Conservation (phyloP, 1,140 invertebrate genomes). For the Lethrus apterus region DNA sequence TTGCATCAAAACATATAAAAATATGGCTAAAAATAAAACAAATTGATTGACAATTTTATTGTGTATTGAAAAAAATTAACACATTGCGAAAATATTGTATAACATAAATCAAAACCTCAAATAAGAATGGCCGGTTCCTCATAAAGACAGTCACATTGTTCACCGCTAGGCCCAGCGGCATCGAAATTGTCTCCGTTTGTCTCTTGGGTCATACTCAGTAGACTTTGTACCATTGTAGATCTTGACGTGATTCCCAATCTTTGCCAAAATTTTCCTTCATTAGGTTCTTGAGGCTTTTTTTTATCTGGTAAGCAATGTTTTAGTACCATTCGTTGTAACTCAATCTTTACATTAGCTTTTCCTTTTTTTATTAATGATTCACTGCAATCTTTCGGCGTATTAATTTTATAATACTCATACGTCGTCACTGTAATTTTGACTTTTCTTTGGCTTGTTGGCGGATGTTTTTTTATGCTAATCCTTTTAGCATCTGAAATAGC, state of each 20-base stretch:
- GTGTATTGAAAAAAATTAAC: constrained; percentile 3
- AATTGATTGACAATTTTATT: constrained; percentile 2
- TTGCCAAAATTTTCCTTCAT: constrained; percentile 13
- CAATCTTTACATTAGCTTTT: constrained; percentile 6
- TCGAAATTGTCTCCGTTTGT: constrained; percentile 3
- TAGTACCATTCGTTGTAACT: constrained; percentile 1
- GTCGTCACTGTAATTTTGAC: constrained; percentile 13
- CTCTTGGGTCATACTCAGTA: constrained; percentile 3
- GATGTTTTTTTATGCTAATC: constrained; percentile 18
- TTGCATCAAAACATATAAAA: constrained; percentile 11
- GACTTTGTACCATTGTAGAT: constrained; percentile 11
- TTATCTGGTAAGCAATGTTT: constrained; percentile 13
- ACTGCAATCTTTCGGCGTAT: background rate
- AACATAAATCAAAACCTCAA: constrained; percentile 8
- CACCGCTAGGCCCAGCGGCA: constrained; percentile 5
- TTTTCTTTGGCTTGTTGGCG: constrained; percentile 11
- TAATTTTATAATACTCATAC: constrained; percentile 16
- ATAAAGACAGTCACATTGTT: constrained; percentile 10
- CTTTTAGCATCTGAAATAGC: constrained; percentile 19
- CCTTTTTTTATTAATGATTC: constrained; percentile 10
- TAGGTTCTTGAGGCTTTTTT: constrained; percentile 8
- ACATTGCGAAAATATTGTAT: background rate
- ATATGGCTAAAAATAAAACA: background rate
- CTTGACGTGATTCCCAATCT: constrained; percentile 9
- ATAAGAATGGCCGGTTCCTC: constrained; percentile 11